Evolutionary conservation across 2,797 vertebrate species (phyloP), one percentile per base, ranked within the genome.

Genomic region (Hippocampus kuda): DNA sequence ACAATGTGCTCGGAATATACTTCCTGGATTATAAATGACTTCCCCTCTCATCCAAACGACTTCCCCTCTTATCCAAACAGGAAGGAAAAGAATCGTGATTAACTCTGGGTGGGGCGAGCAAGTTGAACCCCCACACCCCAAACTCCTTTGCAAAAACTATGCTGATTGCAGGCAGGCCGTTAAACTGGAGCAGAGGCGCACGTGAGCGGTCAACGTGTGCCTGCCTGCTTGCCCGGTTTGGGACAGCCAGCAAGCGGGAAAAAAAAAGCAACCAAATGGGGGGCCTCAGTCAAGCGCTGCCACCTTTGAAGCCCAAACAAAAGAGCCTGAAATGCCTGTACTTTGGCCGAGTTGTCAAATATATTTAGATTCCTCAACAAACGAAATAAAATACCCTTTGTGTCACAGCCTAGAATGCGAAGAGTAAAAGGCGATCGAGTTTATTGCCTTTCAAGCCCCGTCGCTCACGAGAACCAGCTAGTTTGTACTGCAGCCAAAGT

Each of bases 311-410:
- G 48, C 22, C 49, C 67, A 57, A 70, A 72, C 67, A n/a, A 66
- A 51, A 67, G 12, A 53, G 65, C 65, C 68, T 42, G 56, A 75
- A 67, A 67, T 64, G 73, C 79, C 73, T 75, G 59, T 46, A 48
- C 68, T 72, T 74, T 60, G 65, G 26, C 69, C 44, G 48, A 42
- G 18, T 12, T 53, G 79, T 76, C 82, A 79, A 77, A 72, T 75
- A 75, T 78, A 79, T 82, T 80, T 75, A 71, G 66, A 76, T 70
- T 78, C 62, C 53, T 68, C 41, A 67, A 77, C 69, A 79, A 79
- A 81, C 71, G 65, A 83, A 81, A 84, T 78, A 74, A 82, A 86
- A 86, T 71, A 66, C 73, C 61, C 67, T 80, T 84, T 83, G 79
- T 86, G 79, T 63, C 65, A 24, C 65, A 73, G 67, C 68, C 56